Percentiles rank a stretch among this genome's conserved stretches.
Evolutionary conservation across 2,888 invertebrate genomes (phyloP).

Genomic region (Agrochola litura): DNA sequence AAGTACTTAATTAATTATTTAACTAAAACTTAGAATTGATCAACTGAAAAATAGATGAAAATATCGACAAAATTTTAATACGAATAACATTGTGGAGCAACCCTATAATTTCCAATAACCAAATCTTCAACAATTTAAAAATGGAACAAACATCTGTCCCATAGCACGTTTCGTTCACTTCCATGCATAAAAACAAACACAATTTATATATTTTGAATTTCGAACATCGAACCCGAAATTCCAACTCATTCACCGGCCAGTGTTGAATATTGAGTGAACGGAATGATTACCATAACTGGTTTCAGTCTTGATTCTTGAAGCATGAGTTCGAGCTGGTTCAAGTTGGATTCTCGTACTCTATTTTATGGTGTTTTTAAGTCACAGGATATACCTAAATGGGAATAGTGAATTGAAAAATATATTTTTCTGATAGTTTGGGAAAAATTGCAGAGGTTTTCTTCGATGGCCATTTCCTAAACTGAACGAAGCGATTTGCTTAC

Average conservation of each 20-base stretch:
- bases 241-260: conserved; percentile 63
- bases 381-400: not conserved
- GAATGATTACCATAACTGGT: conserved; percentile 67
- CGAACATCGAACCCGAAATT: conserved; percentile 62
- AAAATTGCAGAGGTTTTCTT: not conserved
- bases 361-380: conserved; percentile 21
- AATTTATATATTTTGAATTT: conserved; percentile 54
- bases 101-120: conserved; percentile 12
- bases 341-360: conserved; percentile 18
- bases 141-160: conserved; percentile 43
- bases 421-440: not conserved
- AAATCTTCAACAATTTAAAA: conserved; percentile 34
- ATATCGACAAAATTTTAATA: not conserved
- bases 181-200: conserved; percentile 36
- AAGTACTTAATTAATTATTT: not conserved
- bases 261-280: conserved; percentile 68
- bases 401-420: not conserved
- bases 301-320: conserved; percentile 41
- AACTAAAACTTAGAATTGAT: no score
- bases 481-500: not conserved
- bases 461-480: not conserved
- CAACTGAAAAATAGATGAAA: not conserved
- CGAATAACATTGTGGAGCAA: not conserved
- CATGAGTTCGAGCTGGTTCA: conserved; percentile 34
- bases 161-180: conserved; percentile 49